Conservation (phyloP, 2,888 invertebrate genomes). For the Cephus rjabovi region DNA sequence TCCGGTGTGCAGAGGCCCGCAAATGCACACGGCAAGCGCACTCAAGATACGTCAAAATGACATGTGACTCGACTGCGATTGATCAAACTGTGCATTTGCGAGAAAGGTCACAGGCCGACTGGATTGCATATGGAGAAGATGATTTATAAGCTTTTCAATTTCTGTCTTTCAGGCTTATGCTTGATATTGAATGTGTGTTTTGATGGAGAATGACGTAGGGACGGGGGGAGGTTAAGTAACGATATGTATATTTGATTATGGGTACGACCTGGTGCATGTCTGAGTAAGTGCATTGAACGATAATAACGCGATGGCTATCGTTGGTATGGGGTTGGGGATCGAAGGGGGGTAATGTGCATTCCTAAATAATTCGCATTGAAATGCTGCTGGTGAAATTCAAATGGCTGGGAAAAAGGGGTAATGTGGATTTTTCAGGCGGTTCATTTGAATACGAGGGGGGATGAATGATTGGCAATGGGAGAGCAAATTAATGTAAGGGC, state of each 20-base stretch:
- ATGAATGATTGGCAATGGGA: not conserved
- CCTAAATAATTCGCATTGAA: not conserved
- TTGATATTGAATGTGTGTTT: not conserved
- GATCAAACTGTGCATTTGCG: not conserved
- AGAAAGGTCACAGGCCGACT: not conserved
- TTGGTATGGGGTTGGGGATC: not conserved
- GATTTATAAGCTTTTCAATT: not conserved
- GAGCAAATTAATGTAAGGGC: not conserved
- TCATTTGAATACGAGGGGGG: not conserved
- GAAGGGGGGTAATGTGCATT: not conserved
- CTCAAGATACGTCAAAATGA: not conserved
- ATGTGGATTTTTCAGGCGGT: not conserved
- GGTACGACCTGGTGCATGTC: not conserved
- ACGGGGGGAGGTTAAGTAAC: not conserved
- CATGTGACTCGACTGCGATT: not conserved
- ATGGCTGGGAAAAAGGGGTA: not conserved
- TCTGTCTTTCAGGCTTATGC: not conserved
- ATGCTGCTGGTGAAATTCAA: not conserved
- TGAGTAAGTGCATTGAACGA: not conserved
- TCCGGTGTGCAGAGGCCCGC: not conserved
- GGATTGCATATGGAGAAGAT: not conserved
- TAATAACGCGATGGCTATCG: not conserved
- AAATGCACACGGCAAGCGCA: conserved; percentile 4
- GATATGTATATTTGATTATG: not conserved
- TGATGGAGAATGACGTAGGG: not conserved